Conservation (phyloP, 2,888 invertebrate species). For the Harmothoe impar region DNA sequence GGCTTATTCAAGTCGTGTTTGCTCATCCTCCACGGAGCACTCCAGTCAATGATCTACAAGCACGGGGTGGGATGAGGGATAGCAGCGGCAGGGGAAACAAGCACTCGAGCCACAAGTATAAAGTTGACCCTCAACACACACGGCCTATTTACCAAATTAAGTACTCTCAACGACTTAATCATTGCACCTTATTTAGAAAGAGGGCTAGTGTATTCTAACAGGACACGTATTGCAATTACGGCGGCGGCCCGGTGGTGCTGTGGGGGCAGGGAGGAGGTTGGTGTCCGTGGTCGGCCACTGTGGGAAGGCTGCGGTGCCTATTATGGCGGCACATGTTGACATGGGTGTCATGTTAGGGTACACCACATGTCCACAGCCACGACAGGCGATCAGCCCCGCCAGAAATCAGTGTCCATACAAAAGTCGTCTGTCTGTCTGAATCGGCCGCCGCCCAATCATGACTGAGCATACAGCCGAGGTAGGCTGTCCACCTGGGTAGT, state of each 20-base stretch:
- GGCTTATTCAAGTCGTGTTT: conserved; percentile 44
- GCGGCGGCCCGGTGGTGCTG: not conserved
- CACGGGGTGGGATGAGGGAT: not conserved
- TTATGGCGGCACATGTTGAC: conserved; percentile 45
- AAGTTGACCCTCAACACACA: conserved; percentile 47
- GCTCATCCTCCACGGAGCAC: conserved; percentile 47
- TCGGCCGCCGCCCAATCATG: conserved; percentile 28
- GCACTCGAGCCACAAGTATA: conserved; percentile 52
- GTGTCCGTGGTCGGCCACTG: not conserved
- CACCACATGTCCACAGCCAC: conserved; percentile 47
- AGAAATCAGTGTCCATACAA: conserved; percentile 53
- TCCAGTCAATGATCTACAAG: conserved; percentile 38
- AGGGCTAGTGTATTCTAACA: conserved; percentile 59
- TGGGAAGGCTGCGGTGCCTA: conserved; percentile 38
- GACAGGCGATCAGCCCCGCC: conserved; percentile 36
- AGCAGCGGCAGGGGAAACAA: not conserved
- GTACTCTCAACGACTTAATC: conserved; percentile 62
- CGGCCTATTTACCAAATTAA: conserved; percentile 59
- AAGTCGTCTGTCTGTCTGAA: conserved; percentile 27
- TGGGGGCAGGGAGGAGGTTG: too few relatives aligned
- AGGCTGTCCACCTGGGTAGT: conserved; percentile 27
- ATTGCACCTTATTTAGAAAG: conserved; percentile 58
- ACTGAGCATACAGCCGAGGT: conserved; percentile 44
- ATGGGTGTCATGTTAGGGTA: conserved; percentile 57
- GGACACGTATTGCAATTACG: conserved; percentile 62